Percentiles rank a stretch among this genome's conserved stretches.
Evolutionary conservation across 2,113 vertebrate genomes (phyloP).

Genomic region (Thunnus maccoyii): DNA sequence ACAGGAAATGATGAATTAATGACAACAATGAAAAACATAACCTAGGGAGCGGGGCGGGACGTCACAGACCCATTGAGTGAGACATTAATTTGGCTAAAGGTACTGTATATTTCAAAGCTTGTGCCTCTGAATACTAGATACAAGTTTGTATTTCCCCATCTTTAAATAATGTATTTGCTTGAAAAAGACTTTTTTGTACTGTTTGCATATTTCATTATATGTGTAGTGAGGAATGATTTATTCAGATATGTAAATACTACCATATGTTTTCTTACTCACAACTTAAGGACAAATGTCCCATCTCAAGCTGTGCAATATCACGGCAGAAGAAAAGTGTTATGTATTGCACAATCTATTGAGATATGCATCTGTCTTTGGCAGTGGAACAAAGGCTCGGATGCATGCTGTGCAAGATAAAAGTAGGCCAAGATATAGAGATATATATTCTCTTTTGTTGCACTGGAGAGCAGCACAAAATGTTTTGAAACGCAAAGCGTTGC

Average conservation of each 20-base stretch:
- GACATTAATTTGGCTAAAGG: slow-evolving; percentile 26
- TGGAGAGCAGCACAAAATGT: slow-evolving; percentile 48
- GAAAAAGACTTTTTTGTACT: neutral
- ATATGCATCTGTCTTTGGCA: slow-evolving; percentile 59
- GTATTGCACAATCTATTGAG: slow-evolving; percentile 49
- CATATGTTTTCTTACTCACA: neutral
- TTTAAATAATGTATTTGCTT: neutral
- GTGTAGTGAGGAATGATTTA: neutral
- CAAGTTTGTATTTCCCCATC: slow-evolving; percentile 15
- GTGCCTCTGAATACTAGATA: neutral
- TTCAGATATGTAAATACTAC: slow-evolving; percentile 39
- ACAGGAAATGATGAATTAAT: no score
- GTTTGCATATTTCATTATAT: slow-evolving; percentile 3
- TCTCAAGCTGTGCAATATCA: slow-evolving; percentile 22
- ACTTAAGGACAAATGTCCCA: slow-evolving; percentile 20
- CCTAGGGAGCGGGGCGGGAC: no score
- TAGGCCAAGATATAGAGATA: slow-evolving; percentile 63
- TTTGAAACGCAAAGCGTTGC: slow-evolving; percentile 57
- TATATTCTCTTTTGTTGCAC: slow-evolving; percentile 46
- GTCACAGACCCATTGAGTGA: no score
- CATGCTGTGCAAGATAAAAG: slow-evolving; percentile 67
- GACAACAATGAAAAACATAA: no score
- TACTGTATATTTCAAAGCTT: slow-evolving; percentile 21
- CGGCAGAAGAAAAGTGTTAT: slow-evolving; percentile 35
- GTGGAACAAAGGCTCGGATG: slow-evolving; percentile 56